Conservation (phyloP, 2,888 invertebrate genomes). For the Polydrusus cervinus region DNA sequence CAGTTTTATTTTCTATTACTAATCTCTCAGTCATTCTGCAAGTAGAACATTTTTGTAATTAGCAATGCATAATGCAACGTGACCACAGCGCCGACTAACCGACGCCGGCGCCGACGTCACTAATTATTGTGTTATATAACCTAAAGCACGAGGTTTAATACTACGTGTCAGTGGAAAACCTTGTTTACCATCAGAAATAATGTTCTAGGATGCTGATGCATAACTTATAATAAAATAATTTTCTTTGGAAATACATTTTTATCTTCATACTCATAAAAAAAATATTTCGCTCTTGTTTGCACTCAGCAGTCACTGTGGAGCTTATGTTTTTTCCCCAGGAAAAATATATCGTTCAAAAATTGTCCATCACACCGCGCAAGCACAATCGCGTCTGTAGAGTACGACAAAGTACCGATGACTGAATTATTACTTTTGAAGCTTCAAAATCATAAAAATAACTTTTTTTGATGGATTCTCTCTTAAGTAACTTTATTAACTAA, state of each 20-base stretch:
- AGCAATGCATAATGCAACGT: slow-evolving; percentile 20
- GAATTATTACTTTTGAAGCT: too few relatives aligned
- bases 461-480: too few relatives aligned
- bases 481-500: too few relatives aligned
- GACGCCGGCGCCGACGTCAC: background rate
- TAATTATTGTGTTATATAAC: slow-evolving; percentile 12
- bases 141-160: background rate
- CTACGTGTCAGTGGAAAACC: background rate
- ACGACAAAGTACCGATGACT: too few relatives aligned
- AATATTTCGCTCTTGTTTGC: too few relatives aligned
- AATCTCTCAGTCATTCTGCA: slow-evolving; percentile 5
- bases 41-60: slow-evolving; percentile 10
- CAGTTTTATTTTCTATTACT: slow-evolving; percentile 11
- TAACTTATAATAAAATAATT: background rate
- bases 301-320: too few relatives aligned
- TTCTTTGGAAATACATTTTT: background rate
- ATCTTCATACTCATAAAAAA: too few relatives aligned
- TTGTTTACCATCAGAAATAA: background rate
- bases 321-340: too few relatives aligned
- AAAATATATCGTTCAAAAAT: too few relatives aligned
- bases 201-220: slow-evolving; percentile 6
- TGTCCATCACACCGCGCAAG: too few relatives aligned
- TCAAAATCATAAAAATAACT: too few relatives aligned
- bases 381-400: too few relatives aligned
- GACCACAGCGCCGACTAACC: slow-evolving; percentile 11